Conservation (phyloP, 1,140 invertebrate species). For the Asbolus verrucosus region DNA sequence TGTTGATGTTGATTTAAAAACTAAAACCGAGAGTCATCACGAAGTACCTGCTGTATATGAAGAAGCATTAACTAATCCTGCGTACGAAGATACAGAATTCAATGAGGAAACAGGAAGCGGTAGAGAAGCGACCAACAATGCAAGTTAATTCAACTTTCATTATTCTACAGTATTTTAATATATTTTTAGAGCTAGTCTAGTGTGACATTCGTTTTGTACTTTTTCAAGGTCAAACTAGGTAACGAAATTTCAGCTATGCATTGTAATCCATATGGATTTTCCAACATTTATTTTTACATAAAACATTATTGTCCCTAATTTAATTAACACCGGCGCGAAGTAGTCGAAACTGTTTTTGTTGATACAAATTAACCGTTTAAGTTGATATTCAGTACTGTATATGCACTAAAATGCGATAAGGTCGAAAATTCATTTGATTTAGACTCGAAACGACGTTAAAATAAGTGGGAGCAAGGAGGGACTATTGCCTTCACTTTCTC, state of each 20-base stretch:
- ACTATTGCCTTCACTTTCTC: too few relatives aligned
- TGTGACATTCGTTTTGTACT: conserved; percentile 33
- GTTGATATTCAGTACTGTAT: not conserved
- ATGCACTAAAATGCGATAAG: not conserved
- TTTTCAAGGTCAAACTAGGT: conserved; percentile 21
- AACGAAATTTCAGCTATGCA: not conserved
- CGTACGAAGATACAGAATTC: conserved; percentile 59
- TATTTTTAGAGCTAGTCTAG: conserved; percentile 30
- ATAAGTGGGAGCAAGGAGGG: too few relatives aligned
- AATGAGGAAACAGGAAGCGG: conserved; percentile 53
- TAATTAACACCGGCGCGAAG: conserved; percentile 2
- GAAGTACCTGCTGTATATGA: conserved; percentile 55
- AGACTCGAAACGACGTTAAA: too few relatives aligned
- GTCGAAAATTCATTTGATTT: too few relatives aligned
- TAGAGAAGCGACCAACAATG: conserved; percentile 1
- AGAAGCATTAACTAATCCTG: conserved; percentile 59
- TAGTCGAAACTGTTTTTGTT: not conserved
- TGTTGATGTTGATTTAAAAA: conserved; percentile 48
- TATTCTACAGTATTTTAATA: conserved; percentile 25
- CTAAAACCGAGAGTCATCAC: conserved; percentile 46
- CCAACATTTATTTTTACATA: not conserved
- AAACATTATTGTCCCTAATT: conserved; percentile 7
- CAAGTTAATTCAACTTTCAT: conserved; percentile 11
- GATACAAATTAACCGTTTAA: conserved; percentile 15
- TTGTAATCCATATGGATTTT: conserved; percentile 2